Evolutionary conservation across 2,888 invertebrate species (phyloP).

Genomic region (Heliconius ethilla): DNA sequence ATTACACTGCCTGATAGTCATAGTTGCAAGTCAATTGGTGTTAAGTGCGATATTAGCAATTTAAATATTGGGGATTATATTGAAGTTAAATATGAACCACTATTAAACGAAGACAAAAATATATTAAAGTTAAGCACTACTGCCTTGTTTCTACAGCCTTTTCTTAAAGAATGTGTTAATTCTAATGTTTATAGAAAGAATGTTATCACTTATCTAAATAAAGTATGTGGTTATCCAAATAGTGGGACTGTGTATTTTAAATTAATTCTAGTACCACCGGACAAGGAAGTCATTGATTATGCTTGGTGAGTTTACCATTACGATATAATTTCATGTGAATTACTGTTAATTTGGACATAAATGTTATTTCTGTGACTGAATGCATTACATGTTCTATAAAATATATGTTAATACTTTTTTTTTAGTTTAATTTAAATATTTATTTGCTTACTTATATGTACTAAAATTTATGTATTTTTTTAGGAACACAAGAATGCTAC

Average conservation of each 20-base stretch:
- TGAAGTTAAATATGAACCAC: constrained; percentile 49
- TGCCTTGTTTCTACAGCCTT: constrained; percentile 67
- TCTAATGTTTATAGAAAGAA: constrained; percentile 64
- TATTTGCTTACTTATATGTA: constrained; percentile 9
- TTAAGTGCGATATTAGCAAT: constrained; percentile 52
- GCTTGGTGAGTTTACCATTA: constrained; percentile 80
- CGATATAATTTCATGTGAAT: not conserved
- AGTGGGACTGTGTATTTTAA: constrained; percentile 62
- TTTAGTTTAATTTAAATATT: constrained; percentile 1
- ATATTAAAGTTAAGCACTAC: constrained; percentile 54
- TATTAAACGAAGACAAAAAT: constrained; percentile 48
- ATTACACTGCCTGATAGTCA: constrained; percentile 58
- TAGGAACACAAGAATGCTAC: constrained; percentile 74
- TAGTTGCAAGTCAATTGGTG: constrained; percentile 58
- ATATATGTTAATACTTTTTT: constrained; percentile 3
- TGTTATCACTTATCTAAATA: constrained; percentile 60
- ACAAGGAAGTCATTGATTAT: constrained; percentile 85
- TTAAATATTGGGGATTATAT: constrained; percentile 49
- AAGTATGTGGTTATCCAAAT: constrained; percentile 53
- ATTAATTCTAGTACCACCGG: constrained; percentile 81
- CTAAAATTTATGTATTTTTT: constrained; percentile 46
- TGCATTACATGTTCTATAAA: not conserved
- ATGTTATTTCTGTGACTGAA: not conserved
- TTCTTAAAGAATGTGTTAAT: constrained; percentile 64
- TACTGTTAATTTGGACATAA: not conserved